Conservation (phyloP, 2,888 invertebrate genomes). For the Cephus pygmeus region DNA sequence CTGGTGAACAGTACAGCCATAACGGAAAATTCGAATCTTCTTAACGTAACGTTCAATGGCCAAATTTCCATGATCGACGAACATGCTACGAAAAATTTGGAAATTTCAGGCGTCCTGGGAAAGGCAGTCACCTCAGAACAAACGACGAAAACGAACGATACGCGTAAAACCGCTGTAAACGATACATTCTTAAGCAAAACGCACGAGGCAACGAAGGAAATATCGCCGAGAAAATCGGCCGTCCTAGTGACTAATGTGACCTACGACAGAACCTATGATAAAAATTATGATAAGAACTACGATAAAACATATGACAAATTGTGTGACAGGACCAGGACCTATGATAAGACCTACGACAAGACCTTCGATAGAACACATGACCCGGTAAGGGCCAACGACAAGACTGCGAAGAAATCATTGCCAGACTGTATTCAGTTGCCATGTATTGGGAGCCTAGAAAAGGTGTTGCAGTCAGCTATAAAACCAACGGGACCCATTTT, state of each 20-base stretch:
- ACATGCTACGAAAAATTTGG: not conserved
- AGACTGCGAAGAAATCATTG: not conserved
- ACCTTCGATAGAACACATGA: not conserved
- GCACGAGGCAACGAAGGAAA: not conserved
- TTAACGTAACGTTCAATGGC: not conserved
- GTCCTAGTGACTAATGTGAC: not conserved
- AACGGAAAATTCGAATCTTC: not conserved
- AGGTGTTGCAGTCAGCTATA: not conserved
- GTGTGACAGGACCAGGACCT: not conserved
- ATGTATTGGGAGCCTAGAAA: slow-evolving; percentile 1
- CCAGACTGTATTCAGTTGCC: not conserved
- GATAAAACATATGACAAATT: not conserved
- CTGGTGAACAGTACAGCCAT: not conserved
- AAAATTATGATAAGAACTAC: not conserved
- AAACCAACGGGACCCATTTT: slow-evolving; percentile 16
- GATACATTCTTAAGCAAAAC: not conserved
- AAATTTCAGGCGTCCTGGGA: not conserved
- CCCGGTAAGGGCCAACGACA: not conserved
- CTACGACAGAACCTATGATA: not conserved
- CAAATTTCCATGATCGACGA: not conserved
- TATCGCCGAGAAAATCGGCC: not conserved
- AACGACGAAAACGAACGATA: not conserved
- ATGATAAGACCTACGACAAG: not conserved
- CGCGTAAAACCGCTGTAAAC: not conserved
- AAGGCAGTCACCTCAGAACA: not conserved